phyloP scores from a whole-genome alignment of 2,888 invertebrate species.

The Tipula unca region DNA sequence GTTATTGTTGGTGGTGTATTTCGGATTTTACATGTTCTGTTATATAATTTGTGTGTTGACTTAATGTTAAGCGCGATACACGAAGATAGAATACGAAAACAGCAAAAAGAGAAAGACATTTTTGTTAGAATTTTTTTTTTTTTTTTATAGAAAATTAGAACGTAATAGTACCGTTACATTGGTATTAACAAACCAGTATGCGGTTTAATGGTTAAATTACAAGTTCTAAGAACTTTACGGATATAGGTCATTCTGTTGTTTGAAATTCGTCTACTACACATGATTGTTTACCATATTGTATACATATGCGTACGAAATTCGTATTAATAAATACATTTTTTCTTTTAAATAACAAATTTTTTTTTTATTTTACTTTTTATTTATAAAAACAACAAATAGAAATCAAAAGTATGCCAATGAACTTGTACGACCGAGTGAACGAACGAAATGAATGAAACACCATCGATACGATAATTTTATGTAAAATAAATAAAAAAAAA shows the following conservation, averaged over 20 bases:
- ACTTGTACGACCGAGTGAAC: conserved; percentile 28
- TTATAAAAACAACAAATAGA: conserved; percentile 14
- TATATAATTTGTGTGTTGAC: background rate
- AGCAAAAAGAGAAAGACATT: background rate
- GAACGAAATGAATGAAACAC: conserved; percentile 14
- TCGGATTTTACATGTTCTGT: background rate
- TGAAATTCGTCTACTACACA: background rate
- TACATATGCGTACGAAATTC: background rate
- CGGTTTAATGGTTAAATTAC: background rate
- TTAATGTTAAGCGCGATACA: background rate
- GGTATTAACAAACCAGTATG: background rate
- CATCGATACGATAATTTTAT: background rate
- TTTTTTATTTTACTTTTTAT: background rate
- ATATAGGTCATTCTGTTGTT: background rate
- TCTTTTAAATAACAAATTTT: background rate
- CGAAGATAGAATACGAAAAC: background rate
- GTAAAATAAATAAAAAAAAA: background rate
- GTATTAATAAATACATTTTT: background rate
- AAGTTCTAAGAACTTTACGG: background rate
- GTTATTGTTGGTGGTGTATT: background rate
- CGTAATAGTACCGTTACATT: background rate
- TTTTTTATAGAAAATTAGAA: conserved; percentile 1
- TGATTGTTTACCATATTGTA: background rate
- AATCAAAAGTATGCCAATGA: conserved; percentile 27
- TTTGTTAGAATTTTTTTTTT: conserved; percentile 1